Base-by-base conservation (phyloP, 2,113 vertebrate species). In the Sylvia atricapilla region DNA sequence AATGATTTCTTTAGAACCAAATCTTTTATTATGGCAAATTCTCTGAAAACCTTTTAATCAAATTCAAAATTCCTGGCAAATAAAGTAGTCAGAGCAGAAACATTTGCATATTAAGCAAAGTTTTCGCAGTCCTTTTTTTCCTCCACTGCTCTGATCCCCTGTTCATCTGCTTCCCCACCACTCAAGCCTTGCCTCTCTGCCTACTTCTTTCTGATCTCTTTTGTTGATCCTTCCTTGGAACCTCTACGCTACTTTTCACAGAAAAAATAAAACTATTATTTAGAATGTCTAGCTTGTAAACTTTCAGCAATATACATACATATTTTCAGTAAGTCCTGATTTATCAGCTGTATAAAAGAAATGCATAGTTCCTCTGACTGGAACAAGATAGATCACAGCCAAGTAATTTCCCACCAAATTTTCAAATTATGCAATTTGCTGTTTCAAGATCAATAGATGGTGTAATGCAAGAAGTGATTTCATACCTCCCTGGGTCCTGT, bases 391-490 rank as follows among this genome's bases (percentile, higher is more conserved):
- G 44, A 93, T 60, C 24, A 84, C 39, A 93, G 59, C 6, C 17
- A 68, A 79, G 46, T 93, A 7, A 62, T 94, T 96, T 84, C 33
- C 72, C 43, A 93, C 73, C 44, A 93, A 77, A 84, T 92, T 90
- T 89, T 69, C 72, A 82, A 88, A 84, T 67, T 83, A 85, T 46
- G 22, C n/a, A 92, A 85, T 66, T 83, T 82, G 7, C 35, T 94
- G 13, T 75, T 94, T 94, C 77, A 72, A 18, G 50, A 85, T 88
- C 84, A 95, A 93, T 62, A 89, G 82, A 67, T 84, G 77, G 41
- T 78, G 24, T 72, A 94, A 95, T 77, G 47, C 41, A 94, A 97
- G 55, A 89, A 78, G 52, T 84, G 24, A 85, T 77, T 95, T 78
- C 80, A 84, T 73, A 70, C 43, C 37, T 80, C 78, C 93, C 68